Evolutionary conservation across 2,888 invertebrate genomes (phyloP).

Genomic region (Entomobrya multifasciata): DNA sequence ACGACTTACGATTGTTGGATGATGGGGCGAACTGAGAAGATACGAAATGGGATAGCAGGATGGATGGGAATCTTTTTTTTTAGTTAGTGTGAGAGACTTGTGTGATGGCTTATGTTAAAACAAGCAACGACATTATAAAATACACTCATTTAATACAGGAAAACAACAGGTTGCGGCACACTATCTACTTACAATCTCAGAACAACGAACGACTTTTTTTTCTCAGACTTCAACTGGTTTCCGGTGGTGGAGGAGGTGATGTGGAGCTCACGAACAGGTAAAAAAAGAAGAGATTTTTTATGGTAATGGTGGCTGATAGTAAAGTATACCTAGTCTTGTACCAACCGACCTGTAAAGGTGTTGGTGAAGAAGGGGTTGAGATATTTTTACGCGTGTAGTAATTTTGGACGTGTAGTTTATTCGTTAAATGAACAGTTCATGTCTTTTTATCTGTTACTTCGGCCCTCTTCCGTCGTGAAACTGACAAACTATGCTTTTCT

Average conservation of each 20-base stretch:
- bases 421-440: background rate
- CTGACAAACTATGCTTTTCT: too few species aligned
- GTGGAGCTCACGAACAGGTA: background rate
- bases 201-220: conserved; percentile 61
- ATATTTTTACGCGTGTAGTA: background rate
- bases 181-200: conserved; percentile 64
- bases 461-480: too few species aligned
- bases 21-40: conserved; percentile 25
- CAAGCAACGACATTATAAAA: background rate
- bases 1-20: background rate
- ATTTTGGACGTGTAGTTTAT: background rate
- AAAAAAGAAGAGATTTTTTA: background rate
- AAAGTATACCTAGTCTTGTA: background rate
- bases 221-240: conserved; percentile 65
- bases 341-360: too few species aligned
- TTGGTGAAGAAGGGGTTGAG: background rate
- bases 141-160: conserved; percentile 46
- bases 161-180: conserved; percentile 64
- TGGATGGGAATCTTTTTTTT: background rate
- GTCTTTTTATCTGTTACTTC: background rate
- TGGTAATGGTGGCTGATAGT: background rate
- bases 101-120: background rate
- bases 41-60: conserved; percentile 38
- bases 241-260: conserved; percentile 55
- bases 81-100: conserved; percentile 1